Evolutionary conservation across 2,113 vertebrate genomes (phyloP).

Genomic region (Halcyon senegalensis): DNA sequence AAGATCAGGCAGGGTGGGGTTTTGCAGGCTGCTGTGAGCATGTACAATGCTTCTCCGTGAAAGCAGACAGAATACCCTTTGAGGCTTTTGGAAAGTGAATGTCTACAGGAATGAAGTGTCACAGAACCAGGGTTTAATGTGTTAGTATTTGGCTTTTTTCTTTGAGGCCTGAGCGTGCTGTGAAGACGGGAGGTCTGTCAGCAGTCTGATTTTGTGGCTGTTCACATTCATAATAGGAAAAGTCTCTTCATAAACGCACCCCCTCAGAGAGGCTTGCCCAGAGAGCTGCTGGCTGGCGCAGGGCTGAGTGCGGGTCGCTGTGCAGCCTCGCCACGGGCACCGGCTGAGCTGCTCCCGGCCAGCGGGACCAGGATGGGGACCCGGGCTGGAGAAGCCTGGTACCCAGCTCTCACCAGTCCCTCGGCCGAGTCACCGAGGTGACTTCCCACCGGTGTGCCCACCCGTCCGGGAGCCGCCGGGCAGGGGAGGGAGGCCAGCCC

Average conservation of each 20-base stretch:
- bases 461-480: not conserved
- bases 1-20: rapidly evolving
- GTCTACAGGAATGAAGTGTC: not conserved
- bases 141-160: not conserved
- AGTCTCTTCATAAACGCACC: not conserved
- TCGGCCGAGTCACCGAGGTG: rapidly evolving
- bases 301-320: not conserved
- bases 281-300: rapidly evolving
- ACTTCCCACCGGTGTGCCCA: rapidly evolving
- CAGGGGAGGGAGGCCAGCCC: not conserved
- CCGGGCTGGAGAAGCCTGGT: no score
- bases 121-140: not conserved
- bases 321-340: not conserved
- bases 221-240: not conserved
- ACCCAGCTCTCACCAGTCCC: not conserved
- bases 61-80: not conserved
- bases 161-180: not conserved
- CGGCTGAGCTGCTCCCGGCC: not conserved
- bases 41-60: not conserved
- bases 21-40: not conserved
- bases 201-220: not conserved
- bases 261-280: no score
- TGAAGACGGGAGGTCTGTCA: not conserved
- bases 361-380: no score
- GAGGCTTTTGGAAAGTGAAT: not conserved